Conservation (phyloP, 64 coral and sea anemone species). For the Stichodactyla mertensii region DNA sequence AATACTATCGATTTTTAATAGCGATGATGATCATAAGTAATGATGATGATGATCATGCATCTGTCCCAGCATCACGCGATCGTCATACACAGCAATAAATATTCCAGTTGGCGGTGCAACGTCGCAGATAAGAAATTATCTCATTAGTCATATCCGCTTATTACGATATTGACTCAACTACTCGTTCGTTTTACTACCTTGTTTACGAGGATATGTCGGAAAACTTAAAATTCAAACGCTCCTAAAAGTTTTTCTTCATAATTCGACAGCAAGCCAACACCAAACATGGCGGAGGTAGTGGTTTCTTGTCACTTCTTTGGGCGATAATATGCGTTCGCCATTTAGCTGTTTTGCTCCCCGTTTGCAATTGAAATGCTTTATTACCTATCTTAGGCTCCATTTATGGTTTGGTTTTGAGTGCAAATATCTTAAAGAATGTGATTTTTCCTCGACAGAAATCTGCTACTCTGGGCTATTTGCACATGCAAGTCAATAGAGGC, state of each 20-base stretch:
- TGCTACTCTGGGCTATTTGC: slow-evolving; percentile 50
- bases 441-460: not conserved
- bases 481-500: slow-evolving; percentile 83
- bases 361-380: slow-evolving; percentile 5
- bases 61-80: not conserved
- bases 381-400: not conserved
- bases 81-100: not conserved
- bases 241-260: not conserved
- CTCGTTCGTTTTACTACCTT: not conserved
- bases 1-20: not conserved
- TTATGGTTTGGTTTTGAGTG: not conserved
- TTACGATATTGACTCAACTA: not conserved
- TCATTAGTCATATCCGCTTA: not conserved
- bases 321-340: not conserved
- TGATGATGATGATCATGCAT: not conserved
- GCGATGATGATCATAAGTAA: not conserved
- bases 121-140: not conserved
- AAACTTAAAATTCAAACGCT: not conserved
- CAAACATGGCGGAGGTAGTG: slow-evolving; percentile 6
- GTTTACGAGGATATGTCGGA: not conserved
- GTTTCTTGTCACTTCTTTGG: not conserved
- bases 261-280: not conserved
- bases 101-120: not conserved
- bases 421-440: not conserved
- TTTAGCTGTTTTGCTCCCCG: not conserved